Evolutionary conservation across 2,797 vertebrate genomes (phyloP).

Genomic region (Galago senegalensis): DNA sequence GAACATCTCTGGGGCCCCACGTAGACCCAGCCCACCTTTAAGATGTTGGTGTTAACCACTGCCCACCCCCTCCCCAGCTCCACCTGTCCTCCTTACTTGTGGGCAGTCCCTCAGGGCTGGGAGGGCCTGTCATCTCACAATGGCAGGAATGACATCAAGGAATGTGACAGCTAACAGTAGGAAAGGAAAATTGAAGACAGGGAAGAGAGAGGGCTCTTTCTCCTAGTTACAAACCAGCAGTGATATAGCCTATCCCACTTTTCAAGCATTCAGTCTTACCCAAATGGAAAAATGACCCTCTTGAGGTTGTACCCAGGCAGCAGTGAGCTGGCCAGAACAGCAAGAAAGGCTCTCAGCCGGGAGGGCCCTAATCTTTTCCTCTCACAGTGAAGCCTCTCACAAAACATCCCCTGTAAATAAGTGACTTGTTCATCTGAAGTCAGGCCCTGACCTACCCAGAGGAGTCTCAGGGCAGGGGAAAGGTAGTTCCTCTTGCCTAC

Average conservation of each 20-base stretch:
- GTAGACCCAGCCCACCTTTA: slow-evolving; percentile 67
- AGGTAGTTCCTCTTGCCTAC: not conserved
- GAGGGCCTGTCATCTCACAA: slow-evolving; percentile 76
- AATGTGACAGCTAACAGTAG: slow-evolving; percentile 36
- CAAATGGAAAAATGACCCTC: not conserved
- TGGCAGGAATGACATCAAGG: slow-evolving; percentile 83
- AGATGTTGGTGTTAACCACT: slow-evolving; percentile 70
- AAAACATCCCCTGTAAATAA: not conserved
- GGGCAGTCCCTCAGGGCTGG: not conserved
- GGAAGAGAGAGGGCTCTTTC: not conserved
- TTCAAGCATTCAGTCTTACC: not conserved
- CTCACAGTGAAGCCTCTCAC: not conserved
- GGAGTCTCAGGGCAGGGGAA: not conserved
- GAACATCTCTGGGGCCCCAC: slow-evolving; percentile 76
- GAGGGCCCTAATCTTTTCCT: not conserved
- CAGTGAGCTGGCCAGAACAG: not conserved
- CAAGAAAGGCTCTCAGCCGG: not conserved
- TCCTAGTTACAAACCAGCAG: not conserved
- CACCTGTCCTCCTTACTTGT: not conserved
- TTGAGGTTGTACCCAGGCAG: not conserved
- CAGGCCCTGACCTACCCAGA: not conserved
- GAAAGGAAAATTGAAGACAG: not conserved
- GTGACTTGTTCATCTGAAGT: not conserved
- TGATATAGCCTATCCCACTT: not conserved
- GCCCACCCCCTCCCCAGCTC: slow-evolving; percentile 36